These are phyloP conservation scores for Drosophila ironensis DNA, from an alignment of 1,140 invertebrate genomes.

Conservation along the genomic window DNA sequence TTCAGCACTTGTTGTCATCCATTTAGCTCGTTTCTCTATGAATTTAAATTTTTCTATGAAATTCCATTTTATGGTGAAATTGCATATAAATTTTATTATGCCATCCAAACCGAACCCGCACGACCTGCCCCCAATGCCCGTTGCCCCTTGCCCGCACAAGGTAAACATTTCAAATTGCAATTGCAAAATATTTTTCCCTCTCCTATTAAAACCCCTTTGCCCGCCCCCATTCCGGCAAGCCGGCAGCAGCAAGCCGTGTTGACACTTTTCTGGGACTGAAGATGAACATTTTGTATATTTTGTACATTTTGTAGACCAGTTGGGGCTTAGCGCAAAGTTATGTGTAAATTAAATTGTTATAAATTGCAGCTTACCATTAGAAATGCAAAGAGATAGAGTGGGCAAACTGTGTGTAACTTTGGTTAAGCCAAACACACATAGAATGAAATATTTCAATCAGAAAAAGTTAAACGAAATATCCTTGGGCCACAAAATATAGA, in stretches of 20 bases:
- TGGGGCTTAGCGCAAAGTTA: slow-evolving; percentile 44
- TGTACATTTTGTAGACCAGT: slow-evolving; percentile 35
- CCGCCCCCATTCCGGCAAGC: too few relatives aligned
- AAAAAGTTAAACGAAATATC: slow-evolving; percentile 46
- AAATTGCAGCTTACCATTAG: slow-evolving; percentile 58
- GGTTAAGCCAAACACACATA: slow-evolving; percentile 21
- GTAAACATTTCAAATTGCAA: slow-evolving; percentile 36
- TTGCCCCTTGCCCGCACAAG: not conserved
- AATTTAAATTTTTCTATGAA: slow-evolving; percentile 20
- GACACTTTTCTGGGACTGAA: slow-evolving; percentile 14
- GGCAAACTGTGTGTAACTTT: not conserved
- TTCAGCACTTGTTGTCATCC: slow-evolving; percentile 7
- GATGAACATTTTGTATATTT: slow-evolving; percentile 13
- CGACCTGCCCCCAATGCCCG: not conserved
- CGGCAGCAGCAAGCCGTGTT: too few relatives aligned
- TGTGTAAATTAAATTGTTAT: slow-evolving; percentile 74
- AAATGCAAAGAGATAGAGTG: not conserved
- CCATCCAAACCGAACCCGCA: too few relatives aligned
- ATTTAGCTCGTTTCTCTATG: not conserved
- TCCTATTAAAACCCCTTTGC: not conserved
- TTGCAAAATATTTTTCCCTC: slow-evolving; percentile 29
- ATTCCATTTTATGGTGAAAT: slow-evolving; percentile 24
- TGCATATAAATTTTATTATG: slow-evolving; percentile 31
- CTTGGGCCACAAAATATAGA: slow-evolving; percentile 43
- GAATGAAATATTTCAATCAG: slow-evolving; percentile 52